Conservation (phyloP, 2,888 invertebrate genomes). For the Tryphoninae sp. region DNA sequence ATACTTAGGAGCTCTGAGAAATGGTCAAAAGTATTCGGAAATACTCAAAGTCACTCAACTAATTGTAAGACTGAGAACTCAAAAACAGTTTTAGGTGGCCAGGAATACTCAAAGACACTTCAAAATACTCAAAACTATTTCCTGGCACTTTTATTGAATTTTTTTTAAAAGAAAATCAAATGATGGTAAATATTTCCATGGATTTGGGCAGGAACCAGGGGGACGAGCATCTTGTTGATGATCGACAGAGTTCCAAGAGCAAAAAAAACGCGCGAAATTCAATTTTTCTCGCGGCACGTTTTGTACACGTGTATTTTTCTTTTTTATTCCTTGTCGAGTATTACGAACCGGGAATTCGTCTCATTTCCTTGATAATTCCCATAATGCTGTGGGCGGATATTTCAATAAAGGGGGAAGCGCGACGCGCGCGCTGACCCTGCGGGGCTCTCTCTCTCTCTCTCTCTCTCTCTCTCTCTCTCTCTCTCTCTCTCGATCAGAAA, state of each 20-base stretch:
- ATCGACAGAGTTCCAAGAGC: neutral
- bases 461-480: conserved; percentile 38
- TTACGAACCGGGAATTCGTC: conserved; percentile 71
- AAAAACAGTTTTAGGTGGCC: too few relatives aligned
- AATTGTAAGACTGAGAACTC: too few relatives aligned
- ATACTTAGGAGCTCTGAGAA: neutral
- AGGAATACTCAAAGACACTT: too few relatives aligned
- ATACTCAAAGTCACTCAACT: too few relatives aligned
- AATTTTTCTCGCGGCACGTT: conserved; percentile 21
- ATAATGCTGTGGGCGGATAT: conserved; percentile 81
- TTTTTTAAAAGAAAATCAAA: too few relatives aligned
- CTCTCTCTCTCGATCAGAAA: conserved; percentile 46
- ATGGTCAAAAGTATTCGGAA: too few relatives aligned
- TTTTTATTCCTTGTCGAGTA: conserved; percentile 5
- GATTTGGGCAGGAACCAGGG: too few relatives aligned
- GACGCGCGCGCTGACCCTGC: conserved; percentile 54
- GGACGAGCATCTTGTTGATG: too few relatives aligned
- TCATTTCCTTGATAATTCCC: conserved; percentile 81
- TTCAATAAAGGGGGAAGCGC: conserved; percentile 79
- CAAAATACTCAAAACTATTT: too few relatives aligned
- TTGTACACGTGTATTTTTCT: conserved; percentile 12
- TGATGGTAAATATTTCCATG: too few relatives aligned
- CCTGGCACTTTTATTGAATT: too few relatives aligned
- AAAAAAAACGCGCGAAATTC: neutral
- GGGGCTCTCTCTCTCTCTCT: conserved; percentile 35